Evolutionary conservation across 2,113 vertebrate species (phyloP).

Genomic region (Benitochromis conjunctus): DNA sequence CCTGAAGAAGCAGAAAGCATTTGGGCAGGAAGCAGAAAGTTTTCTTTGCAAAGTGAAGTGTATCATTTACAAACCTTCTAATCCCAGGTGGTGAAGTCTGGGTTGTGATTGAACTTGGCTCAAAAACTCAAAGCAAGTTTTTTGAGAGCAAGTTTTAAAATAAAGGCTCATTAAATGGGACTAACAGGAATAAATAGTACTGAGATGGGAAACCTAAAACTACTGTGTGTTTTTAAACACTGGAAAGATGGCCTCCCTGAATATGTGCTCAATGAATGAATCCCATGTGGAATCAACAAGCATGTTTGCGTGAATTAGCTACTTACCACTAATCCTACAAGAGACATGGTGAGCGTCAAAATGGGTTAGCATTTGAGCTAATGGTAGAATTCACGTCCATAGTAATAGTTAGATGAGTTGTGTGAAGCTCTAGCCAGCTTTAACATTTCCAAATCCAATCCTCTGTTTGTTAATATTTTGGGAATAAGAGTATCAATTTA

Average conservation of each 20-base stretch:
- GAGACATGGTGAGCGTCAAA: not conserved
- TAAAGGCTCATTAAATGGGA: constrained; percentile 16
- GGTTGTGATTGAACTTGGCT: not conserved
- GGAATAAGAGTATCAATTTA: accelerated
- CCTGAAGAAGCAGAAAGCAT: not conserved
- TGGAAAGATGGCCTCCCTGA: not conserved
- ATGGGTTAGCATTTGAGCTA: not conserved
- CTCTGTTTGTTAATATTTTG: not conserved
- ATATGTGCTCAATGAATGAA: constrained; percentile 25
- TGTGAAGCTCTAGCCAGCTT: not conserved
- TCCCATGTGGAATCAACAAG: constrained; percentile 4
- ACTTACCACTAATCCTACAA: not conserved
- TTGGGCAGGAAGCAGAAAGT: constrained; percentile 14
- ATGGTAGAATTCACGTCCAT: not conserved
- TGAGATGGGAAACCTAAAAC: not conserved
- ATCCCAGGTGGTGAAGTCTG: constrained; percentile 3
- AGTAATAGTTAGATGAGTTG: not conserved
- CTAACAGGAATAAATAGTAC: not conserved
- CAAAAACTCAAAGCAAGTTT: not conserved
- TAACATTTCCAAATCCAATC: not conserved
- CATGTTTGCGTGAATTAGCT: not conserved
- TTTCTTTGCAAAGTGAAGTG: not conserved
- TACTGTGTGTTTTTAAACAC: not conserved
- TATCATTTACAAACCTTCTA: not conserved
- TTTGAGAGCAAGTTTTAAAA: not conserved